Base-by-base conservation (phyloP, 2,113 vertebrate species). In the Nematolebias whitei region DNA sequence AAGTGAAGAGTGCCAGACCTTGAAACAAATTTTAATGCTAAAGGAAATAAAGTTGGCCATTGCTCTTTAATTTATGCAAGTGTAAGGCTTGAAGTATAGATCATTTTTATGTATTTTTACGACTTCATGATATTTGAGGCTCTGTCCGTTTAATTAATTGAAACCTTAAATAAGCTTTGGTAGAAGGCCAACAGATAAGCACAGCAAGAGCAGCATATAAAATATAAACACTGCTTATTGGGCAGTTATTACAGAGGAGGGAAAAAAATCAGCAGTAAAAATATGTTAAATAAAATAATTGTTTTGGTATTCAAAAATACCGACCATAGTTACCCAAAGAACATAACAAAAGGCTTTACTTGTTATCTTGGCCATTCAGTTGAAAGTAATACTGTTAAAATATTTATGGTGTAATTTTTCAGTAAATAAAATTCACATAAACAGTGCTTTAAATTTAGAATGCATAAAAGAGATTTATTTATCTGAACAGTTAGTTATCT, bases 401-500 rank as follows among this genome's bases (percentile, higher is more conserved):
- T 35, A 18, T 38, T 54, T 5, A 8, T 20, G 5, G 12, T 38
- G 18, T 6, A 12, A 38, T 54, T 54, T 10, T 38, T 13, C 52
- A 35, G n/a, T 19, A 20, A 20, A 38, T 35, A 54, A 13, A 20
- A 63, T 12, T 12, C 12, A 13, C 23, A 23, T 16, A 24, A 56
- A 26, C 11, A 19, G 6, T 12, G 7, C 2, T 22, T 23, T 12
- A 57, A 19, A 14, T 16, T 63, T 13, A 41, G 47, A 65, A 12
- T 41, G 18, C 50, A 51, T 48, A 62, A 51, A 18, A 8, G 19
- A 48, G 10, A 12, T 38, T 52, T 20, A 12, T 38, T 52, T 20
- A 55, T 44, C 20, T 40, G 1, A 55, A 63, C 47, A 24, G 48
- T n/a, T n/a, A n/a, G n/a, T n/a, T n/a, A n/a, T n/a, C n/a, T n/a